Evolutionary conservation across 30 jellyfish, hydroid and myxozoan genomes (phyloP), one percentile per base, ranked within the genome.

Genomic region (Turritopsis rubra): DNA sequence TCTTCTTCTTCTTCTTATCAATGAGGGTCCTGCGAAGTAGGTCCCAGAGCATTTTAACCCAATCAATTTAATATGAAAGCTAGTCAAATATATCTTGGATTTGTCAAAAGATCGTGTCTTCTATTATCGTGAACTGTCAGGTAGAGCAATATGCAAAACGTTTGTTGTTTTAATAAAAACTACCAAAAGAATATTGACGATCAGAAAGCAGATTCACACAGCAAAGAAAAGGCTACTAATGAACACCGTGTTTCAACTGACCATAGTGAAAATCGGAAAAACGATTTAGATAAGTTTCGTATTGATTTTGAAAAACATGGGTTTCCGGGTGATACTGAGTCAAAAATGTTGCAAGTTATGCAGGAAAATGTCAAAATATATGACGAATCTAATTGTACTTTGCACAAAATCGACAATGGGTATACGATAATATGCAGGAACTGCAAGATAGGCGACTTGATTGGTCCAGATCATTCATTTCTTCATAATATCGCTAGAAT

Each of bases 401-500:
- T 41, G 13, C 60, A 41, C 9, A 13, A 41, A 41, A 41, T 13
- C 5, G 60, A 41, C 60, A 13, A 41, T 41, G 60, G 60, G 60
- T 41, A 41, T 41, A 41, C 60, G 60, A 41, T 41, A 41, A 41
- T 41, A 41, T 41, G 60, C 60, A 41, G 13, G 60, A 22, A 68
- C 9, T 68, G 77, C 30, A 68, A 23, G 9, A 68, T 68, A 68
- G 77, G 77, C 30, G 28, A 23, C 9, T 22, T 68, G 28, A 68
- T 68, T 27, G 77, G 77, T 19, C 30, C 77, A 27, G 28, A 23
- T 68, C 77, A 68, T 68, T n/a, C 77, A 8, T 68, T n/a, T 27
- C 16, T 68, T 23, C 31, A 68, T 68, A 23, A 68, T 17, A 68
- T 68, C 30, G 21, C 9, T 8, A 23, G 77, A 68, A 27, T 68